These are phyloP conservation scores for Eulimnadia texana DNA, from an alignment of 1,140 invertebrate genomes.

Conservation along the genomic window DNA sequence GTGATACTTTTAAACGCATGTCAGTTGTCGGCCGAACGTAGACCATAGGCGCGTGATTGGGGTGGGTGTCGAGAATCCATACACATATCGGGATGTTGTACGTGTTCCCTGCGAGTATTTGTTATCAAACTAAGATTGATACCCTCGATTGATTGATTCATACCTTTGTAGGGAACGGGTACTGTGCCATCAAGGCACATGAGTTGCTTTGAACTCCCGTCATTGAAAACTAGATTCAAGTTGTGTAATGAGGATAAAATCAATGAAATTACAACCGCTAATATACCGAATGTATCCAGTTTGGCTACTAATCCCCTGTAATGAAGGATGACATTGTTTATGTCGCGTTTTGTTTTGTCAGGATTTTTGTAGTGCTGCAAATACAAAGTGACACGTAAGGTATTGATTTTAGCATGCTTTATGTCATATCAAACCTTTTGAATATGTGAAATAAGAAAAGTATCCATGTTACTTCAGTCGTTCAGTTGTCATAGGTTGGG, in stretches of 20 bases:
- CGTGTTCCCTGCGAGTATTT: conserved; percentile 40
- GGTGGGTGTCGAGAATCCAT: conserved; percentile 94
- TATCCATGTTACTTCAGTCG: background rate
- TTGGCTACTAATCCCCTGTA: conserved; percentile 54
- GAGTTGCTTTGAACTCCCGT: conserved; percentile 67
- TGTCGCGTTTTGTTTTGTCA: conserved; percentile 56
- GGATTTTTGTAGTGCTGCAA: conserved; percentile 34
- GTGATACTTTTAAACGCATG: conserved; percentile 91
- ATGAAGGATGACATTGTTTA: conserved; percentile 46
- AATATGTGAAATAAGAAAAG: conserved; percentile 2
- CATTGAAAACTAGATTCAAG: conserved; percentile 58
- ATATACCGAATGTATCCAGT: conserved; percentile 44
- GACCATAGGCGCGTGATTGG: conserved; percentile 91
- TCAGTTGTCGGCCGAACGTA: conserved; percentile 89
- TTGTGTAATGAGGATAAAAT: background rate
- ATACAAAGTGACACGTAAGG: background rate
- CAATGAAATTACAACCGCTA: conserved; percentile 18
- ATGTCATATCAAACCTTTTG: no score
- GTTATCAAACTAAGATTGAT: conserved; percentile 7
- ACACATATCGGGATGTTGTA: conserved; percentile 97
- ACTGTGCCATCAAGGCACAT: conserved; percentile 81
- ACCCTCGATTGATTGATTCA: conserved; percentile 15
- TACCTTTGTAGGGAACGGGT: conserved; percentile 78
- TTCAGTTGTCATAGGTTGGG: background rate
- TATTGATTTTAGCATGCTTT: no score